A percentile compares a stretch with the other conserved stretches of the same genome.
Evolutionary conservation across 2,888 invertebrate genomes (phyloP).

Genomic region (Habrosyne pyritoides): DNA sequence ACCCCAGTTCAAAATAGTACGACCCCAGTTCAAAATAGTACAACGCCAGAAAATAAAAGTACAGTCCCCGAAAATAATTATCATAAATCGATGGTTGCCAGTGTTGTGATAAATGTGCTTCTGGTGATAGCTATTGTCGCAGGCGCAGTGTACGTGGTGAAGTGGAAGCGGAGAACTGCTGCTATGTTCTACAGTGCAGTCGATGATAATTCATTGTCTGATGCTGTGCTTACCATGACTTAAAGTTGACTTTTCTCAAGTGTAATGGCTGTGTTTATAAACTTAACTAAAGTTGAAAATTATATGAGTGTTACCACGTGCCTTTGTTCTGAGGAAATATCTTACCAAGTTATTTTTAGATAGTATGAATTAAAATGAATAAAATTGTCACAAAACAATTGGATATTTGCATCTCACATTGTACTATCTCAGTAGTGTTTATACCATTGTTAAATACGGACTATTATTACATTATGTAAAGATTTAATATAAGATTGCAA

Average conservation of each 20-base stretch:
- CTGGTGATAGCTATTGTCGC: conserved; percentile 41
- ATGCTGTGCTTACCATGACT: conserved; percentile 42
- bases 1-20: no score
- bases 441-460: no score
- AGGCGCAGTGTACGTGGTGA: conserved; percentile 42
- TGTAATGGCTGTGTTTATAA: not conserved
- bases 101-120: conserved; percentile 57
- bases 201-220: conserved; percentile 41
- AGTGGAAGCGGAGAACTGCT: conserved; percentile 50
- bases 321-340: no score
- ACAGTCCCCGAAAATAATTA: not conserved
- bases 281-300: not conserved
- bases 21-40: no score
- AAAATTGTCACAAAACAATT: no score
- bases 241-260: not conserved
- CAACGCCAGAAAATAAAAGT: not conserved
- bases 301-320: not conserved
- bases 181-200: conserved; percentile 49
- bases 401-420: no score
- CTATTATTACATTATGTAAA: no score
- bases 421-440: no score
- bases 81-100: conserved; percentile 36
- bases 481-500: no score
- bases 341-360: no score
- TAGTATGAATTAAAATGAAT: no score